Evolutionary conservation across 2,113 vertebrate genomes (phyloP).

Genomic region (Xenopus laevis): DNA sequence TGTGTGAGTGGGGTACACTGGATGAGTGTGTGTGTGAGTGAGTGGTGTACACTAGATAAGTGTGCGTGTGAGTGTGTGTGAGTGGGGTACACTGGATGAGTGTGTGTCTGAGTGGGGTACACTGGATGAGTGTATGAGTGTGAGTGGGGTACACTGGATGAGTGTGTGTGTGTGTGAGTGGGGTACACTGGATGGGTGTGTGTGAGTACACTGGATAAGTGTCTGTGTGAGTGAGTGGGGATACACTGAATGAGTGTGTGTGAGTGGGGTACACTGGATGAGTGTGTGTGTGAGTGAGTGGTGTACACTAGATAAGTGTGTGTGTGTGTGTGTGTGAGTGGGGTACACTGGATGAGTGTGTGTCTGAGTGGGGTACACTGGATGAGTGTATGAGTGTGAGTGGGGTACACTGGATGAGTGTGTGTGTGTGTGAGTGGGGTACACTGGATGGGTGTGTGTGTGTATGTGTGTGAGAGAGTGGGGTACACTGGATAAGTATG

Average conservation of each 20-base stretch:
- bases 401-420: neutral
- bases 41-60: neutral
- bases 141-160: neutral
- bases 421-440: neutral
- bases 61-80: no score
- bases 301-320: neutral
- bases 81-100: neutral
- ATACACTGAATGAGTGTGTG: neutral
- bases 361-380: neutral
- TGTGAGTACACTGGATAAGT: slow-evolving; percentile 51
- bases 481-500: neutral
- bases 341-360: neutral
- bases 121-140: neutral
- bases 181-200: neutral
- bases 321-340: no score
- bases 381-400: neutral
- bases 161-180: neutral
- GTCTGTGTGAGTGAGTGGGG: no score
- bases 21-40: neutral
- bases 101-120: neutral
- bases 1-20: neutral
- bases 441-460: neutral
- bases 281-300: neutral
- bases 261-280: neutral
- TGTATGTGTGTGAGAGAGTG: no score